Percentiles rank a stretch among this genome's conserved stretches.
phyloP scores from a whole-genome alignment of 2,888 invertebrate species.

The Anoplius nigerrimus region DNA sequence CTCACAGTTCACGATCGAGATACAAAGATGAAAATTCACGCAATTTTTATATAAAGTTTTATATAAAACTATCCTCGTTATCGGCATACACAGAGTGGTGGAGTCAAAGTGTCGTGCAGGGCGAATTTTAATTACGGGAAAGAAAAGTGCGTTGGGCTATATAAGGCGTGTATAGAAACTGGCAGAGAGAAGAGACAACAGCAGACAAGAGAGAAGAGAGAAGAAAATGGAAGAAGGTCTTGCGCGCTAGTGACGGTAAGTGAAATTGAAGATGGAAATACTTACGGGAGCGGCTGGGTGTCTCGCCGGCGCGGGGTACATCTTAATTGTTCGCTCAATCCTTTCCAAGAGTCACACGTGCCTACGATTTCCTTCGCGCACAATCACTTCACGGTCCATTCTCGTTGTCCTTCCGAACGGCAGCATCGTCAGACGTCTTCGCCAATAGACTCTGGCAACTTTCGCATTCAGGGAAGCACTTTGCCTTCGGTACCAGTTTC shows the following conservation, averaged over 20 bases:
- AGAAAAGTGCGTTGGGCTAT: too few relatives aligned
- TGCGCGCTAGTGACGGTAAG: slow-evolving; percentile 1
- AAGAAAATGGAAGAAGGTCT: too few relatives aligned
- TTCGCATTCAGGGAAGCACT: slow-evolving; percentile 18
- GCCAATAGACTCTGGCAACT: slow-evolving; percentile 42
- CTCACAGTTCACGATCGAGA: too few relatives aligned
- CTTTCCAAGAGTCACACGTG: slow-evolving; percentile 50
- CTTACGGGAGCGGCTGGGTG: slow-evolving; percentile 87
- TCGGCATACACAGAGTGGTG: too few relatives aligned
- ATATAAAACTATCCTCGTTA: too few relatives aligned
- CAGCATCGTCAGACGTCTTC: slow-evolving; percentile 47
- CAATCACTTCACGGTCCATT: slow-evolving; percentile 62
- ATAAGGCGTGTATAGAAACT: too few relatives aligned
- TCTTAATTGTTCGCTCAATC: slow-evolving; percentile 70
- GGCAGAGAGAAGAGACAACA: too few relatives aligned
- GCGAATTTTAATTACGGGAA: too few relatives aligned
- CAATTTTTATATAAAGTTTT: too few relatives aligned
- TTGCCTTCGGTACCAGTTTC: slow-evolving; percentile 17
- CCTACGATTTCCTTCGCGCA: slow-evolving; percentile 49
- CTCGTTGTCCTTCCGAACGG: slow-evolving; percentile 32
- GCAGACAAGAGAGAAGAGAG: too few relatives aligned
- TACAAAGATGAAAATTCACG: too few relatives aligned
- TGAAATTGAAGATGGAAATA: slow-evolving; percentile 54
- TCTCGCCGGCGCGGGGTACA: slow-evolving; percentile 87
- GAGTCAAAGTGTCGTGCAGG: too few relatives aligned